Base-by-base conservation (phyloP, 2,797 vertebrate genomes). In the Lerista edwardsae region DNA sequence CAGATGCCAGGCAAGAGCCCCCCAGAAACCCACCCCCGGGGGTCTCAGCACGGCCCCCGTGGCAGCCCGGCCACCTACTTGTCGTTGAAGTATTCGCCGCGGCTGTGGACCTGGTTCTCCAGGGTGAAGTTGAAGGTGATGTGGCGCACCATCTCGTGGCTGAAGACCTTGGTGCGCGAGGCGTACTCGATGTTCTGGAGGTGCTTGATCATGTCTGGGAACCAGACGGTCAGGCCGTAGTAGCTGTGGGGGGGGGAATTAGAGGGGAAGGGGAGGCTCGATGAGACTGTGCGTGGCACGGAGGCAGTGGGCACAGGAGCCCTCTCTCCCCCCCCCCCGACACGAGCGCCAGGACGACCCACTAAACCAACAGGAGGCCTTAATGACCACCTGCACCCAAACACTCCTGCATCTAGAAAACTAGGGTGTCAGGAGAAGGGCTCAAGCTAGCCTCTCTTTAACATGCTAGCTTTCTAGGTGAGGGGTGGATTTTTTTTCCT, bases 131-230 rank as follows among this genome's bases (percentile, higher is more conserved):
- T 99, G 89, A 99, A 99, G 89, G 98, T 99, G 92, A 99, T 96
- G 1, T 99, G 98, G 39, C 98, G 97, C 2, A 99, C 97, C 2
- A 95, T 97, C 95, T 99, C 98, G n/a, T 97, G 97, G 12, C 95
- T 93, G 81, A 99, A 99, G 84, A 98, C 93, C 91, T 97, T 99
- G 21, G 98, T 99, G 91, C 98, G 97, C 0, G 98, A 96, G 0
- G 97, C 93, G 0, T 99, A 99, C 86, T 99, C 98, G 55, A 98
- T 97, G 93, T 96, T 95, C 94, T 99, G 98, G 83, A 99, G 95
- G 90, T 99, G 98, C 93, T 99, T 99, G 91, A 99, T 99, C 98
- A 99, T 99, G 95, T 99, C 98, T 0, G 98, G 98, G 94, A 99
- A 99, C 98, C 98, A 99, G 64, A 99, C 98, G 0, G 98, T 99